Evolutionary conservation across 2,888 invertebrate genomes (phyloP).

Genomic region (Papilio elwesi): DNA sequence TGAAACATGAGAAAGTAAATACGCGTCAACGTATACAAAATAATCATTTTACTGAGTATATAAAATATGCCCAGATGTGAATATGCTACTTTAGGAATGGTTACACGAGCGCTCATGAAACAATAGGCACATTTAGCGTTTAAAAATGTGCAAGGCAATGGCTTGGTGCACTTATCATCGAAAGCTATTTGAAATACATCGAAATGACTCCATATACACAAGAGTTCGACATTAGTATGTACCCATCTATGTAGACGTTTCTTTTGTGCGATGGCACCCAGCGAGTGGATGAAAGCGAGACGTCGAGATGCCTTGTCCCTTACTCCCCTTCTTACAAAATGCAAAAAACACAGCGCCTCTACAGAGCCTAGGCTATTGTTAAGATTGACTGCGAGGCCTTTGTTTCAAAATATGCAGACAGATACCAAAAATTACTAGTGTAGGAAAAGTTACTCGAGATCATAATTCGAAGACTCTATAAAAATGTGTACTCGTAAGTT

Average conservation of each 20-base stretch:
- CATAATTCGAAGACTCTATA: constrained; percentile 39
- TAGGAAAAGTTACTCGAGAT: constrained; percentile 47
- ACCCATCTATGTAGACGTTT: constrained; percentile 61
- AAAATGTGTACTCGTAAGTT: constrained; percentile 43
- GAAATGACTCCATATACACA: constrained; percentile 67
- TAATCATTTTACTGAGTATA: constrained; percentile 49
- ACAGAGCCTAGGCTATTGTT: constrained; percentile 71
- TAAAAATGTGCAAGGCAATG: constrained; percentile 69
- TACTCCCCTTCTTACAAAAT: constrained; percentile 75
- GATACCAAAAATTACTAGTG: constrained; percentile 50
- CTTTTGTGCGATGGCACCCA: constrained; percentile 72
- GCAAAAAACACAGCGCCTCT: constrained; percentile 70
- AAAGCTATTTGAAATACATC: constrained; percentile 78
- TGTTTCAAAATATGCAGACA: constrained; percentile 65
- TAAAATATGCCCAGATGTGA: constrained; percentile 51
- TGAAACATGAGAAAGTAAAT: constrained; percentile 14
- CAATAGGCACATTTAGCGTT: constrained; percentile 78
- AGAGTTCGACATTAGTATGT: constrained; percentile 61
- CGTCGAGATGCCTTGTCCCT: constrained; percentile 68
- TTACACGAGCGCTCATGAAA: constrained; percentile 62
- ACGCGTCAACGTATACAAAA: constrained; percentile 33
- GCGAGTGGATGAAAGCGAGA: constrained; percentile 80
- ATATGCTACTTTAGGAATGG: constrained; percentile 58
- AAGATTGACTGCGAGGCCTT: constrained; percentile 73
- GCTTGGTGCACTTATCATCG: constrained; percentile 78